Conservation (phyloP, 2,888 invertebrate species). For the Lithophane leautieri region DNA sequence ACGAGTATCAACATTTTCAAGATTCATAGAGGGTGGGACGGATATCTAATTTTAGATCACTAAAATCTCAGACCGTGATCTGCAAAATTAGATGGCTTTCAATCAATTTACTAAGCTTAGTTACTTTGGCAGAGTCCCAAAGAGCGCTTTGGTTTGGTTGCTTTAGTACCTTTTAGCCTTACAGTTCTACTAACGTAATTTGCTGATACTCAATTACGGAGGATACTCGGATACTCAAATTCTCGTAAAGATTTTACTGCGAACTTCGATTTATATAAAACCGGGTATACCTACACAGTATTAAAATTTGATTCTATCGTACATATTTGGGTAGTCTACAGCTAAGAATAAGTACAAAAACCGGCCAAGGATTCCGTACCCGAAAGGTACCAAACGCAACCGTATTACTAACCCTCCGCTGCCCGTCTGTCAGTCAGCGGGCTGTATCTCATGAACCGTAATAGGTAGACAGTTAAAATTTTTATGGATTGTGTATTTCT, state of each 20-base stretch:
- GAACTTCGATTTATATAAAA: not conserved
- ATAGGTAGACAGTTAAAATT: too few species aligned
- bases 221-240: not conserved
- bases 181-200: not conserved
- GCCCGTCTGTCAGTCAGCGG: too few species aligned
- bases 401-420: too few species aligned
- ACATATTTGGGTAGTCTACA: not conserved
- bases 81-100: not conserved
- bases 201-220: not conserved
- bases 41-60: not conserved
- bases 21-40: not conserved
- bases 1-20: slow-evolving; percentile 34
- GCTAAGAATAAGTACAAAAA: too few species aligned
- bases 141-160: too few species aligned
- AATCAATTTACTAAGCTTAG: not conserved
- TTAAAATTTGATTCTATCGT: not conserved
- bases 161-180: too few species aligned
- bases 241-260: not conserved
- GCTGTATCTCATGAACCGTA: too few species aligned
- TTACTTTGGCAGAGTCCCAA: not conserved
- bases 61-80: slow-evolving; percentile 11
- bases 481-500: too few species aligned
- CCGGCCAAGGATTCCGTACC: too few species aligned
- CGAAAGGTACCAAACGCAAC: too few species aligned
- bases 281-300: not conserved